Base-by-base conservation (phyloP, 2,797 vertebrate genomes). In the Caiman crocodilus region DNA sequence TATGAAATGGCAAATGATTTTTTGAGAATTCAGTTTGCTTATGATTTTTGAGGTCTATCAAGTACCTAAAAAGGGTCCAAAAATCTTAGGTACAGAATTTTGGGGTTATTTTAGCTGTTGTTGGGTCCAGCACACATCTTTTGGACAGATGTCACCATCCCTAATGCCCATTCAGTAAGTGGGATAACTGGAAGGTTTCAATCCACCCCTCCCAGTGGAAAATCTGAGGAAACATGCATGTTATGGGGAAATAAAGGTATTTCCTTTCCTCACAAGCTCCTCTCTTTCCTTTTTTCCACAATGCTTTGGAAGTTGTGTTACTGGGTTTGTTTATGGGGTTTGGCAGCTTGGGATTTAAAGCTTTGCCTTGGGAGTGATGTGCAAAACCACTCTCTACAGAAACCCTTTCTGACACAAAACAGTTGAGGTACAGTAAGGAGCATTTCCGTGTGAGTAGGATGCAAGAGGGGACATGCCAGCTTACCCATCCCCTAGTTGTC, bases 201-300 rank as follows among this genome's bases (percentile, higher is more conserved):
- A 96, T 87, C 64, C 76, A 89, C 60, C 81, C 86, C 86, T 96
- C 92, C 93, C 92, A 58, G 4, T 94, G 95, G 96, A 95, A 95
- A 95, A 94, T 95, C 91, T 87, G 75, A 82, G 93, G 95, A 89
- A 94, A 91, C 80, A 94, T 92, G 96, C 95, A 92, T 83, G 96
- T 97, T 95, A 95, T 97, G 93, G 92, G 95, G 96, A 95, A 95
- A 90, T 96, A 96, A 97, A 97, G 95, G 91, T 96, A 94, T 96
- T 97, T 96, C 95, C 96, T 96, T 85, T 93, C 92, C 89, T 93
- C 71, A 77, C n/a, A 82, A 90, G 60, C 83, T 75, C 91, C 95
- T 96, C 94, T 94, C 94, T 96, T 92, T 96, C 93, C 95, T 93
- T 94, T 94, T 96, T 93, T 96, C 95, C 94, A 96, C 86, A 92